Base-by-base conservation (phyloP, 1,140 invertebrate species). In the Mya arenaria region DNA sequence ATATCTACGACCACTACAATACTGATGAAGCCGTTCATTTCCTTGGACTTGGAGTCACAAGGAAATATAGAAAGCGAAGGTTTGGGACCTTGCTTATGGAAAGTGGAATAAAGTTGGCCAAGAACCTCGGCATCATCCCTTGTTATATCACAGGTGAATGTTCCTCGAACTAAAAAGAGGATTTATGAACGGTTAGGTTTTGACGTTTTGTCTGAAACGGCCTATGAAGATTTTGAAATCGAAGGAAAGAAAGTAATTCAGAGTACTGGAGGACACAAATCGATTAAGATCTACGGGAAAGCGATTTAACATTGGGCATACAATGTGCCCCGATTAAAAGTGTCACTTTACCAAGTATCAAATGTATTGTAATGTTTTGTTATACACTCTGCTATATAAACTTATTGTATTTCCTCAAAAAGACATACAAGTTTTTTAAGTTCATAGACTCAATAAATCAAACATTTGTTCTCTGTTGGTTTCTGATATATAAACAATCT, bases 231-330 rank as follows among this genome's bases (percentile, higher is more conserved):
- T 6, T 72, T 23, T 39, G 17, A 55, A 36, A 36, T 56, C 0
- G 69, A 56, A 13, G 69, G 69, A 34, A 34, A 36, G n/a, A 15
- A 34, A 34, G 32, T 39, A 19, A 74, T 74, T 8, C 55, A 32
- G n/a, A 74, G 62, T 30, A 74, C 56, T 8, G 72, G 56, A 2
- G 23, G 34, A 15, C 56, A 62, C 32, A 62, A 74, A 62, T 60
- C 55, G 0, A 62, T 60, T 36, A 60, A 60, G 32, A 10, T 62
- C 2, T 73, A 58, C 17, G 30, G 52, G 39, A 56, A 36, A n/a
- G n/a, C n/a, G n/a, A n/a, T n/a, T n/a, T n/a, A n/a, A n/a, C n/a
- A n/a, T n/a, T n/a, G n/a, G n/a, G n/a, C n/a, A n/a, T n/a, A n/a
- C n/a, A n/a, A n/a, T n/a, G n/a, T n/a, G n/a, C n/a, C n/a, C n/a